phyloP scores from a whole-genome alignment of 2,797 vertebrate genomes.

The Argya squamiceps region DNA sequence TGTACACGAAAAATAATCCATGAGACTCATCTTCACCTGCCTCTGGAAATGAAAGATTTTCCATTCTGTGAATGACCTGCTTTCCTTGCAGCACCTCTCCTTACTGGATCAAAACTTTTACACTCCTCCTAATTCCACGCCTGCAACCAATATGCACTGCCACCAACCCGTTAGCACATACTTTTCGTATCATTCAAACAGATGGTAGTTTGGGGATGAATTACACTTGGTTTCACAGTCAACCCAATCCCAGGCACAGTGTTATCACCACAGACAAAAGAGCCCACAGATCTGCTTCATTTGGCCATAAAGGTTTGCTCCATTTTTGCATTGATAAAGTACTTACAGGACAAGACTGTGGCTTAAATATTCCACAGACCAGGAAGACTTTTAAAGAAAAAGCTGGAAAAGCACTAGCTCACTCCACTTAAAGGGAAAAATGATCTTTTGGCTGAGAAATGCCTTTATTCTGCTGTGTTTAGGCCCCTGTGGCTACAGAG shows the following conservation, averaged over 20 bases:
- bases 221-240: neutral
- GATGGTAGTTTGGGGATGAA: neutral
- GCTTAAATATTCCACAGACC: neutral
- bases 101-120: neutral
- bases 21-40: neutral
- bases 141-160: neutral
- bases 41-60: neutral
- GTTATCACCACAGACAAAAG: neutral
- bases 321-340: neutral
- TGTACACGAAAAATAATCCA: fast-evolving
- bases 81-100: neutral
- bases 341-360: neutral
- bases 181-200: neutral
- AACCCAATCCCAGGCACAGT: neutral
- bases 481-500: neutral
- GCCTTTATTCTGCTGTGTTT: neutral
- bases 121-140: neutral
- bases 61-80: neutral
- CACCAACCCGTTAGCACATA: neutral
- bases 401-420: neutral
- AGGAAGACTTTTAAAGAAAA: neutral
- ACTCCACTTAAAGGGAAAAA: neutral
- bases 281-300: neutral
- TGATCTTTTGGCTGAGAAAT: neutral
- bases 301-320: neutral